A percentile compares a stretch with the other conserved stretches of the same genome.
Conservation (phyloP, 2,888 invertebrate species). For the Morpho deidamia region DNA sequence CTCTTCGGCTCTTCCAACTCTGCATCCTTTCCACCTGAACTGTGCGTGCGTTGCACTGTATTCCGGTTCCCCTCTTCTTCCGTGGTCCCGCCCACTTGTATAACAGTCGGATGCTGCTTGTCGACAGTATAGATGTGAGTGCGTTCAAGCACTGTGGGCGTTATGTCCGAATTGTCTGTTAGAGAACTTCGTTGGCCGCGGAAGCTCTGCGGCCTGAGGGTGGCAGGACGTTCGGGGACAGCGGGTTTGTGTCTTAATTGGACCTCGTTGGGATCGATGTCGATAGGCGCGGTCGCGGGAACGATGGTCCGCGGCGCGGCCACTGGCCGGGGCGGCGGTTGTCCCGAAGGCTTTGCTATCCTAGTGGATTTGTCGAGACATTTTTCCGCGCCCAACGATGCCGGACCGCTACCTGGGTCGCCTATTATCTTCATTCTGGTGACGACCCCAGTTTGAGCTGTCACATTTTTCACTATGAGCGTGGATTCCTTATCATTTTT, state of each 20-base stretch:
- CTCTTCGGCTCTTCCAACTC: slow-evolving; percentile 59
- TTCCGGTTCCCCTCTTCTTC: slow-evolving; percentile 45
- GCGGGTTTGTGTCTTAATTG: slow-evolving; percentile 85
- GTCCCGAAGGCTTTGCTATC: slow-evolving; percentile 65
- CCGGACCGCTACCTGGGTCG: slow-evolving; percentile 53
- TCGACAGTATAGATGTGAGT: slow-evolving; percentile 85
- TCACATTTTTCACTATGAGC: slow-evolving; percentile 54
- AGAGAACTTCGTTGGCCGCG: slow-evolving; percentile 56
- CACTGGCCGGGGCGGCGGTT: slow-evolving; percentile 72
- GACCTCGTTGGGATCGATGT: slow-evolving; percentile 49
- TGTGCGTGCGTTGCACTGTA: slow-evolving; percentile 68
- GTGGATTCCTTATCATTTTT: slow-evolving; percentile 41
- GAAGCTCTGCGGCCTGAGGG: slow-evolving; percentile 79
- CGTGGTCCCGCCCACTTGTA: slow-evolving; percentile 70
- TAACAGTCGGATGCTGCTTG: slow-evolving; percentile 85
- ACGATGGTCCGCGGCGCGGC: slow-evolving; percentile 66
- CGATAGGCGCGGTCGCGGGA: slow-evolving; percentile 43
- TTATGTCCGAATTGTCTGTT: slow-evolving; percentile 30
- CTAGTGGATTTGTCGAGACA: slow-evolving; percentile 36
- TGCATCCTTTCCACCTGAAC: slow-evolving; percentile 63
- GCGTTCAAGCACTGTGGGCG: slow-evolving; percentile 79
- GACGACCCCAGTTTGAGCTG: slow-evolving; percentile 65
- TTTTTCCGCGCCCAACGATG: slow-evolving; percentile 43
- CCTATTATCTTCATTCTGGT: slow-evolving; percentile 61
- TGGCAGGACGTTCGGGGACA: slow-evolving; percentile 88